Conservation (phyloP, 2,888 invertebrate species). For the Oxytorus armatus region DNA sequence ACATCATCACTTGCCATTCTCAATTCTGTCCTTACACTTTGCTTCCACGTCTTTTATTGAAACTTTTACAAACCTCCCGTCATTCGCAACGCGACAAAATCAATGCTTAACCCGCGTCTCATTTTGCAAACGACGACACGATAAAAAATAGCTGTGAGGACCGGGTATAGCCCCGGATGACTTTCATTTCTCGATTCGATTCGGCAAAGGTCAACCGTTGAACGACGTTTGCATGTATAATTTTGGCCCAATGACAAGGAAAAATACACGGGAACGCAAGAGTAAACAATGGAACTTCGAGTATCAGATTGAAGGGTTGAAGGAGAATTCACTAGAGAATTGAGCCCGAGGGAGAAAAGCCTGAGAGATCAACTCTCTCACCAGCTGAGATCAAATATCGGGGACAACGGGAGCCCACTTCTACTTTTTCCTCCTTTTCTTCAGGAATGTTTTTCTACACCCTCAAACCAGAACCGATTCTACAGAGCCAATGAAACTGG, state of each 20-base stretch:
- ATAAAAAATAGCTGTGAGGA: not conserved
- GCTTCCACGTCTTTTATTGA: not conserved
- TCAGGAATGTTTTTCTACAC: conserved; percentile 44
- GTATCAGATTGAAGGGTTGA: conserved; percentile 1
- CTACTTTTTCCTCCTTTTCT: not conserved
- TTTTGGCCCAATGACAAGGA: conserved; percentile 25
- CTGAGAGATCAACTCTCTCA: conserved; percentile 10
- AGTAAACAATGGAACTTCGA: conserved; percentile 34
- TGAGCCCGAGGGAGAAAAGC: conserved; percentile 38
- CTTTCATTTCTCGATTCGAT: not conserved
- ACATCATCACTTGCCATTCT: conserved; percentile 62
- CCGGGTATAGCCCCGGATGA: not conserved
- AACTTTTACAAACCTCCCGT: conserved; percentile 35
- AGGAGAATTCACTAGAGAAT: conserved; percentile 1
- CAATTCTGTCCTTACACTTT: conserved; percentile 19
- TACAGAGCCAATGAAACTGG: conserved; percentile 33
- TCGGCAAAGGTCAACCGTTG: not conserved
- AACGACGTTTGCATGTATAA: not conserved
- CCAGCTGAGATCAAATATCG: conserved; percentile 34
- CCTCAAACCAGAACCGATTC: not conserved
- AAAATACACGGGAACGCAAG: not conserved
- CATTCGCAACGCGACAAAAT: conserved; percentile 6
- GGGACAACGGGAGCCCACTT: not conserved
- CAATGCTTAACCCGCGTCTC: not conserved
- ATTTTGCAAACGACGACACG: not conserved